These are phyloP conservation scores for Montipora capitata DNA, from an alignment of 92 coral and sea anemone genomes.

Conservation along the genomic window DNA sequence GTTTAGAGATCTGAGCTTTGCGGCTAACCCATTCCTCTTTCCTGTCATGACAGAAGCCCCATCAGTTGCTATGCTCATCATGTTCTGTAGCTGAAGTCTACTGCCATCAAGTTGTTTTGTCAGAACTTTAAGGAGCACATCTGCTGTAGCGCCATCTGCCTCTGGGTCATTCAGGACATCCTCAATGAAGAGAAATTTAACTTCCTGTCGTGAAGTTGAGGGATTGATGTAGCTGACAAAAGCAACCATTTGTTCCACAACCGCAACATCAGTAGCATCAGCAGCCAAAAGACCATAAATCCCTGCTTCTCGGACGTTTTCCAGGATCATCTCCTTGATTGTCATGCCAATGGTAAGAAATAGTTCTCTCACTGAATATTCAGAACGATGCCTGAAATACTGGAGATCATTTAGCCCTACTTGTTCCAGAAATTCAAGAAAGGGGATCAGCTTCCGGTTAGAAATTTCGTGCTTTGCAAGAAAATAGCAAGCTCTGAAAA, in stretches of 20 bases:
- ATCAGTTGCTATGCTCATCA: conserved; percentile 54
- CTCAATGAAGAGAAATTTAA: conserved; percentile 46
- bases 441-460: conserved; percentile 50
- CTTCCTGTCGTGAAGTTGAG: no score
- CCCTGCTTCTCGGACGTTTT: conserved; percentile 15
- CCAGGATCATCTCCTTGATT: conserved; percentile 3
- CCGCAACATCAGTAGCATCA: conserved; percentile 31
- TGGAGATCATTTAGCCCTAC: conserved; percentile 56
- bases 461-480: conserved; percentile 58
- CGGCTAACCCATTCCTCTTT: conserved; percentile 53
- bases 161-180: conserved; percentile 42
- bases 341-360: conserved; percentile 58
- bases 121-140: conserved; percentile 45
- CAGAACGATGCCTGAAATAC: conserved; percentile 29
- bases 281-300: conserved; percentile 38
- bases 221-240: no score
- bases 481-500: conserved; percentile 44
- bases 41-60: conserved; percentile 57
- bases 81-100: conserved; percentile 37
- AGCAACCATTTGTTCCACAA: no score
- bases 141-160: conserved; percentile 54
- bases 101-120: conserved; percentile 32
- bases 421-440: conserved; percentile 62
- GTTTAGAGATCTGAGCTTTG: conserved; percentile 38
- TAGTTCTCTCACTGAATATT: background rate